A percentile compares a stretch with the other conserved stretches of the same genome.
These are phyloP conservation scores for Sanderia malayensis DNA, from an alignment of 30 jellyfish, hydroid and myxozoan genomes.

Conservation along the genomic window DNA sequence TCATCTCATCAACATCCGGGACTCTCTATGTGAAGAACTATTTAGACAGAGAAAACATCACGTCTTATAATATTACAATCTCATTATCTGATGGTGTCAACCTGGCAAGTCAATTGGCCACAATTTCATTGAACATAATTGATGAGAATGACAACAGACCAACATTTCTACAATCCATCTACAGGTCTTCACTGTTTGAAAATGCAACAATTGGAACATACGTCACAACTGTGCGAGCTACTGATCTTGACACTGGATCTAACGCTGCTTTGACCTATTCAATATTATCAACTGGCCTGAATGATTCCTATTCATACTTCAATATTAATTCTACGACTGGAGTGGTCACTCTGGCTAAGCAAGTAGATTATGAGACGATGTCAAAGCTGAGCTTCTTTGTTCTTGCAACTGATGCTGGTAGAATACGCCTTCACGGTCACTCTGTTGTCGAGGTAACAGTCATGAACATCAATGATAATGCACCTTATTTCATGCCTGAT, in stretches of 20 bases:
- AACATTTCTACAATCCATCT: slow-evolving; percentile 31
- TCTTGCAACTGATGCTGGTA: slow-evolving; percentile 72
- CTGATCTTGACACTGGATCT: slow-evolving; percentile 67
- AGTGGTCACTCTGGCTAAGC: slow-evolving; percentile 38
- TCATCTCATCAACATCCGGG: slow-evolving; percentile 41
- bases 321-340: slow-evolving; percentile 71
- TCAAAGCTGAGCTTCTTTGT: slow-evolving; percentile 43
- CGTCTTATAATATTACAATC: slow-evolving; percentile 35
- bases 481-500: slow-evolving; percentile 56
- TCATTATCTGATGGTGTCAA: slow-evolving; percentile 68
- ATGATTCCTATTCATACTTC: slow-evolving; percentile 41
- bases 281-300: slow-evolving; percentile 40
- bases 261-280: slow-evolving; percentile 65
- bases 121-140: slow-evolving; percentile 38
- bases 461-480: slow-evolving; percentile 64
- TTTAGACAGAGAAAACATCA: slow-evolving; percentile 65
- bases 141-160: slow-evolving; percentile 94
- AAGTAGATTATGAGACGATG: slow-evolving; percentile 63
- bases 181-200: slow-evolving; percentile 37
- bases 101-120: slow-evolving; percentile 50
- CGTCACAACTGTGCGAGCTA: slow-evolving; percentile 60
- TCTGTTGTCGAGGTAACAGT: slow-evolving; percentile 67
- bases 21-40: slow-evolving; percentile 21
- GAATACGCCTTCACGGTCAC: slow-evolving; percentile 35
- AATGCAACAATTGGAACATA: slow-evolving; percentile 17